Evolutionary conservation across 2,888 invertebrate genomes (phyloP).

Genomic region (Xylota segnis): DNA sequence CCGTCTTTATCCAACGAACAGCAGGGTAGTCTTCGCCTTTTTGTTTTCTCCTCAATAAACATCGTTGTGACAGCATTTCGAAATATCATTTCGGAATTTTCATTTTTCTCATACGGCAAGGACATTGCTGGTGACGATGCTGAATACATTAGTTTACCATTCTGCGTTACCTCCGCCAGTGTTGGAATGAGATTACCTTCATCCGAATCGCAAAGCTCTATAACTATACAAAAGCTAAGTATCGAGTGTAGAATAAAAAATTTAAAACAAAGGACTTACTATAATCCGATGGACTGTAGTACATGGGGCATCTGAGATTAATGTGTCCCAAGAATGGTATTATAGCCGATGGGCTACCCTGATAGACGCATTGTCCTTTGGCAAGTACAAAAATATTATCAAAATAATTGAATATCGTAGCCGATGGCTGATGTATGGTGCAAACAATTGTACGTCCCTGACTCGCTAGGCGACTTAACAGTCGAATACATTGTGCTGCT

Average conservation of each 20-base stretch:
- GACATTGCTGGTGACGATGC: conserved; percentile 72
- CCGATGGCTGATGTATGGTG: conserved; percentile 90
- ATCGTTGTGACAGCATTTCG: conserved; percentile 84
- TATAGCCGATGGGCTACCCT: conserved; percentile 87
- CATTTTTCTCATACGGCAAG: conserved; percentile 51
- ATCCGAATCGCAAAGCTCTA: conserved; percentile 87
- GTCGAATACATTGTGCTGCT: conserved; percentile 87
- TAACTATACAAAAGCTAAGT: conserved; percentile 86
- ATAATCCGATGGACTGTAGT: conserved; percentile 90
- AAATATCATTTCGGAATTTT: conserved; percentile 48
- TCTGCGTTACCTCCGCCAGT: conserved; percentile 86
- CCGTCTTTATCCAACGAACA: conserved; percentile 78
- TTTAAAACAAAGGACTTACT: conserved; percentile 85
- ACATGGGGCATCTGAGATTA: conserved; percentile 87
- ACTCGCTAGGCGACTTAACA: conserved; percentile 86
- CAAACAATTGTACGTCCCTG: conserved; percentile 89
- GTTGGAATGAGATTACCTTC: conserved; percentile 85
- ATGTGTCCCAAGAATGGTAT: conserved; percentile 87
- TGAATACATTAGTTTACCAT: conserved; percentile 85
- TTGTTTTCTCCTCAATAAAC: conserved; percentile 81
- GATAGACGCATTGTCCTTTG: conserved; percentile 88
- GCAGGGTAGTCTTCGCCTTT: conserved; percentile 71
- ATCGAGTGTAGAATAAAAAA: neutral
- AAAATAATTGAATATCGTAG: conserved; percentile 87
- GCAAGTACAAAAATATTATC: conserved; percentile 89